Percentiles rank a stretch among this genome's conserved stretches.
phyloP scores from a whole-genome alignment of 2,797 vertebrate species.

The Gallinago nigripennis region DNA sequence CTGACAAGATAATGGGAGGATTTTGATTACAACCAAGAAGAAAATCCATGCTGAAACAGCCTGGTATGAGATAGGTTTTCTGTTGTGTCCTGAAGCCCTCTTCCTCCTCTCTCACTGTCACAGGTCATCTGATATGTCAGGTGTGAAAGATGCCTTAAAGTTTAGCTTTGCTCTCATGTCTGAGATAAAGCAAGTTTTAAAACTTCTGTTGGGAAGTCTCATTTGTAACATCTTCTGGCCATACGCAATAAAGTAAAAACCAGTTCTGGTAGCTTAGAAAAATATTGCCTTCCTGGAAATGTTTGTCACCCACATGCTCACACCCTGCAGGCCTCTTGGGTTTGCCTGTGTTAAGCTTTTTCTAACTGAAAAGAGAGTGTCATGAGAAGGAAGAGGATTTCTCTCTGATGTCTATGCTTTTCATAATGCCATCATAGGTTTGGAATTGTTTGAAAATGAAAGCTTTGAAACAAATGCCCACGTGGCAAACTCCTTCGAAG shows the following conservation, averaged over 20 bases:
- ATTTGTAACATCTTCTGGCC: neutral
- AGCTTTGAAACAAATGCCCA: neutral
- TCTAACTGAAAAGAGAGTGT: neutral
- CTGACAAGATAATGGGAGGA: neutral
- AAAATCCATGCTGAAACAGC: neutral
- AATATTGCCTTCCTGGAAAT: neutral
- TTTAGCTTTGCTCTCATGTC: neutral
- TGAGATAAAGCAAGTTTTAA: neutral
- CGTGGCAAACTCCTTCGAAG: neutral
- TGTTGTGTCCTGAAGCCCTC: neutral
- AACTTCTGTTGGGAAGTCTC: neutral
- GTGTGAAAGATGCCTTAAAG: neutral
- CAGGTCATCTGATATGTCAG: neutral
- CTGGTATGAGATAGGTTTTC: neutral
- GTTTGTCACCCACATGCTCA: neutral
- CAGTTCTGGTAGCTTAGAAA: neutral
- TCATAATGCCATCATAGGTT: neutral
- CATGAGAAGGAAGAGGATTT: neutral
- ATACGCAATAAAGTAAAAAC: neutral
- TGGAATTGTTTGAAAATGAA: neutral
- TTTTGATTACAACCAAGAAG: neutral
- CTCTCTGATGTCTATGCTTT: neutral
- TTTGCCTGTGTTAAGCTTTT: neutral
- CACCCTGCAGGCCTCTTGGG: fast-evolving
- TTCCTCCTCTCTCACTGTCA: neutral